Percentiles rank a stretch among this genome's conserved stretches.
These are phyloP conservation scores for Limanda limanda DNA, from an alignment of 2,113 vertebrate genomes.

Conservation along the genomic window DNA sequence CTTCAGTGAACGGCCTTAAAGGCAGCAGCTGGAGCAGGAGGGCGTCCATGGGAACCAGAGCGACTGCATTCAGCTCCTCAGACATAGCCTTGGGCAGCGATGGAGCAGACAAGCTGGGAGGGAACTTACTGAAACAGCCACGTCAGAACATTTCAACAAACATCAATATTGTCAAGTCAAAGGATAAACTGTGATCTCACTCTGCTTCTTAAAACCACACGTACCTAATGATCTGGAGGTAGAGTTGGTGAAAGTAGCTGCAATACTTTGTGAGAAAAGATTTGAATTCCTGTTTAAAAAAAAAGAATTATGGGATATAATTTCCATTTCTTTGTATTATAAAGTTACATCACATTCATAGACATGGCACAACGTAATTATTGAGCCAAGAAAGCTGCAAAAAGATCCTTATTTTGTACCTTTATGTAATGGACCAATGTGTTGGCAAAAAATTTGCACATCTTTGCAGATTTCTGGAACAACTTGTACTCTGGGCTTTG, in stretches of 20 bases:
- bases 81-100: conserved; percentile 75
- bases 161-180: neutral
- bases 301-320: neutral
- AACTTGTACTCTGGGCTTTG: conserved; percentile 86
- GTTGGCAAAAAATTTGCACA: conserved; percentile 96
- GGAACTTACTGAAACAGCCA: conserved; percentile 84
- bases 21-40: conserved; percentile 88
- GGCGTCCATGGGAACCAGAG: conserved; percentile 87
- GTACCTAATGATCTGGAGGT: conserved; percentile 92
- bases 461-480: conserved; percentile 93
- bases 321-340: neutral
- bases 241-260: conserved; percentile 85
- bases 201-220: conserved; percentile 1
- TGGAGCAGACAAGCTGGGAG: conserved; percentile 86
- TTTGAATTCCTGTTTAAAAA: conserved; percentile 88
- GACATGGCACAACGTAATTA: neutral
- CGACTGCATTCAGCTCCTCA: conserved; percentile 86
- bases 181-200: neutral
- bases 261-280: conserved; percentile 86
- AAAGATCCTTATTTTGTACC: conserved; percentile 76
- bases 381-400: neutral
- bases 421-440: conserved; percentile 95
- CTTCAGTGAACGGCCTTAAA: conserved; percentile 85
- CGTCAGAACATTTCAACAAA: neutral
- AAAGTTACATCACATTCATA: neutral